These are phyloP conservation scores for Amblyjoppa fuscipennis DNA, from an alignment of 2,888 invertebrate genomes.

Conservation along the genomic window DNA sequence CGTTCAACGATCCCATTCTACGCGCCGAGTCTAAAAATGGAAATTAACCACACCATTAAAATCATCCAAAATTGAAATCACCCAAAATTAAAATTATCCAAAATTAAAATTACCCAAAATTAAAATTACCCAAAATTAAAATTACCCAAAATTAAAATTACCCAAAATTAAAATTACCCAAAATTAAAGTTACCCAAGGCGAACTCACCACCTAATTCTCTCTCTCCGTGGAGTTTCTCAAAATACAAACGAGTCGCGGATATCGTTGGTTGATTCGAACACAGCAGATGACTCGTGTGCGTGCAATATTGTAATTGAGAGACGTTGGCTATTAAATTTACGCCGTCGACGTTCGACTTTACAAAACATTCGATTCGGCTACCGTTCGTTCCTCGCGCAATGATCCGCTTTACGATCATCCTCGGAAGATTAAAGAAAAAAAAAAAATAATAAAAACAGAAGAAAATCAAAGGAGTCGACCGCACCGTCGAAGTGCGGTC, in stretches of 20 bases:
- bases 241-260: not conserved
- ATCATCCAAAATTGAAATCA: too few species aligned
- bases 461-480: constrained; percentile 26
- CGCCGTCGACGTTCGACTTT: not conserved
- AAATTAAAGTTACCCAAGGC: too few species aligned
- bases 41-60: too few species aligned
- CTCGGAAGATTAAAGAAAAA: constrained; percentile 13
- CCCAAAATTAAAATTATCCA: too few species aligned
- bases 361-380: constrained; percentile 26
- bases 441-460: not conserved
- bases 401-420: constrained; percentile 37
- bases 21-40: too few species aligned
- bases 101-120: too few species aligned
- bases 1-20: too few species aligned
- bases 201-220: not conserved
- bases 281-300: not conserved
- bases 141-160: too few species aligned
- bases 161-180: too few species aligned
- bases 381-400: constrained; percentile 31
- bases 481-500: constrained; percentile 9
- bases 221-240: not conserved
- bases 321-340: not conserved
- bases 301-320: not conserved
- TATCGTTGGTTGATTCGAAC: not conserved
- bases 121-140: too few species aligned